Evolutionary conservation across 2,888 invertebrate genomes (phyloP), one percentile per base, ranked within the genome.

Genomic region (Eupithecia insigniata): DNA sequence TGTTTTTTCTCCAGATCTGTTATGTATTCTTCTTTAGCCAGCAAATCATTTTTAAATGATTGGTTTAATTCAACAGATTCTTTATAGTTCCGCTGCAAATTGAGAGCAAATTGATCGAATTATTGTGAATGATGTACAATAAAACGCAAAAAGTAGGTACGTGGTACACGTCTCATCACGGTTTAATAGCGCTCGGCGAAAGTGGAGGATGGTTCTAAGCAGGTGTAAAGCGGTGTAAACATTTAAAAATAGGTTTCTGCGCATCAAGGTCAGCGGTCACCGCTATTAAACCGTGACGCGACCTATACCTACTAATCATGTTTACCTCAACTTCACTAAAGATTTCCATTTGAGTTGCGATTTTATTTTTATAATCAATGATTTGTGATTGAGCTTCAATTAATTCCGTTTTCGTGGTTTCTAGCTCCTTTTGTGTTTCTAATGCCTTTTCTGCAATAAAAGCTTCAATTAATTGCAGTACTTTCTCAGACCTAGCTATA

Each of bases 261-360:
- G n/a, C n/a, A n/a, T n/a, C n/a, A n/a, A n/a, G n/a, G n/a, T n/a
- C n/a, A n/a, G n/a, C n/a, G n/a, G n/a, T n/a, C n/a, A n/a, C n/a
- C n/a, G n/a, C n/a, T n/a, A n/a, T n/a, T n/a, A n/a, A n/a, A n/a
- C n/a, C n/a, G n/a, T n/a, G n/a, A n/a, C n/a, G n/a, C n/a, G n/a
- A n/a, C n/a, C n/a, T n/a, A n/a, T 10, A 36, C 36, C 36, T 36
- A 36, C 36, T 16, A 14, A 18, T 1, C 43, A 43, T 43, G 2
- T 43, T 43, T 82, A 91, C 92, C 85, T 90, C 86, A 51, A 90
- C 84, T 76, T 89, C 85, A 64, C 81, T 80, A 16, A 90, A 83
- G n/a, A 77, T 76, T 39, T 85, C 82, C 69, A 70, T 82, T 79
- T 90, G 85, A 72, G 87, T 81, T 18, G 75, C n/a, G 22, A 90